Evolutionary conservation across 2,113 vertebrate genomes (phyloP), one percentile per base, ranked within the genome.

Genomic region (Spea multiplicata): DNA sequence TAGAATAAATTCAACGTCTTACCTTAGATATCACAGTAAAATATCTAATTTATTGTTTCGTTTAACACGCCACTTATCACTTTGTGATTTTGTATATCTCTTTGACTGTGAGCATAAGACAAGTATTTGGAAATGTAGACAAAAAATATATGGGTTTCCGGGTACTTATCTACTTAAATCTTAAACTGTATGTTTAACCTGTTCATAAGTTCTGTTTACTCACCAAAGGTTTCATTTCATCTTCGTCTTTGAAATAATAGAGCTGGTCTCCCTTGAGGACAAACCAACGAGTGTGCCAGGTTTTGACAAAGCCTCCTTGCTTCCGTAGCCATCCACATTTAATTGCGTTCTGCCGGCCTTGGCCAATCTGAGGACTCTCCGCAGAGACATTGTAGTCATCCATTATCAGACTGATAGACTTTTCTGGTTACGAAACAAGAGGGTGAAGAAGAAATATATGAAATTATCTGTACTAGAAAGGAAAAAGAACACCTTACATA

Each of bases 271-370:
- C 94, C 78, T 94, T 94, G 82, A 99, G 95, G 12, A 98, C 97
- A 84, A 99, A 99, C 96, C 96, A 99, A 74, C 96, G 96, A 0
- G 93, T 96, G 85, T 99, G 97, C 97, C 97, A 99, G 8, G 96
- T 98, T 93, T 98, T 99, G 66, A 99, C 96, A 4, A 99, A 99
- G 66, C 96, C 96, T n/a, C 97, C 97, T 86, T 99, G 97, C 93
- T 99, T 99, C 84, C 94, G 90, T 83, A 99, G 93, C 97, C 97
- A 99, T 76, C 97, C 97, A 83, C 96, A 93, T 83, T 94, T 95
- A 72, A 93, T 53, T 80, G 94, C 86, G 14, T 75, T 66, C 0
- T 88, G 91, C 78, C 81, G 88, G 52, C 83, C 89, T 47, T 83
- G 90, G 55, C 88, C 72, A 53, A 70, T 87, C 5, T 84, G 88